Evolutionary conservation across 2,797 vertebrate species (phyloP).

Genomic region (Phrynocephalus vlangalii): DNA sequence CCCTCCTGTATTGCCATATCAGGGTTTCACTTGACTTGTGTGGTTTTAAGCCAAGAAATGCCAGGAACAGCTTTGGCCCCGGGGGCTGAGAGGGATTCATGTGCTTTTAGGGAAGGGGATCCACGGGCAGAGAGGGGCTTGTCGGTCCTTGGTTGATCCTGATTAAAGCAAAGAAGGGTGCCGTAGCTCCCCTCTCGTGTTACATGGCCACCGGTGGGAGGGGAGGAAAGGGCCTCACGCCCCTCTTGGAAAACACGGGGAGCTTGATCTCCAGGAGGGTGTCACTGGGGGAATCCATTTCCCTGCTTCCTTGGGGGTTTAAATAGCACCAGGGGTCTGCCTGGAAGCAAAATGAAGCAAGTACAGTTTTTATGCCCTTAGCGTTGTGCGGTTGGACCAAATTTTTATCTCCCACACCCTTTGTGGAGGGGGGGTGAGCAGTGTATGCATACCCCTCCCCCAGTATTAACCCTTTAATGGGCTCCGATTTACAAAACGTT

Average conservation of each 20-base stretch:
- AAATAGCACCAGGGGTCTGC: neutral
- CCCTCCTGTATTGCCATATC: neutral
- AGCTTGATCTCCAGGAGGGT: neutral
- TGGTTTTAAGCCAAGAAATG: neutral
- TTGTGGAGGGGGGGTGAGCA: neutral
- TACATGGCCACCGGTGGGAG: too few relatives aligned
- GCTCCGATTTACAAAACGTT: accelerated
- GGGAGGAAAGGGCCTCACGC: too few relatives aligned
- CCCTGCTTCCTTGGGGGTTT: neutral
- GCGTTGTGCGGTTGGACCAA: constrained; percentile 53
- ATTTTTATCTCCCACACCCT: neutral
- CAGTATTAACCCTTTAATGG: constrained; percentile 19
- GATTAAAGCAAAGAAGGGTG: too few relatives aligned
- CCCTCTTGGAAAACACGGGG: neutral
- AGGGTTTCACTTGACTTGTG: neutral
- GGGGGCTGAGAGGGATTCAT: too few relatives aligned
- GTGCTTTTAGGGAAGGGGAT: too few relatives aligned
- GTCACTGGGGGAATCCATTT: neutral
- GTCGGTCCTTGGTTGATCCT: too few relatives aligned
- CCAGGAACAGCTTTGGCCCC: neutral
- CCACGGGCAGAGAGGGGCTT: too few relatives aligned
- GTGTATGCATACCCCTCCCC: neutral
- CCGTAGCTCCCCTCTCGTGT: too few relatives aligned
- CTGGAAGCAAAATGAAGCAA: neutral
- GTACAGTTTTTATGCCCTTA: neutral